Evolutionary conservation across 2,888 invertebrate genomes (phyloP).

Genomic region (Stenichneumon culpator): DNA sequence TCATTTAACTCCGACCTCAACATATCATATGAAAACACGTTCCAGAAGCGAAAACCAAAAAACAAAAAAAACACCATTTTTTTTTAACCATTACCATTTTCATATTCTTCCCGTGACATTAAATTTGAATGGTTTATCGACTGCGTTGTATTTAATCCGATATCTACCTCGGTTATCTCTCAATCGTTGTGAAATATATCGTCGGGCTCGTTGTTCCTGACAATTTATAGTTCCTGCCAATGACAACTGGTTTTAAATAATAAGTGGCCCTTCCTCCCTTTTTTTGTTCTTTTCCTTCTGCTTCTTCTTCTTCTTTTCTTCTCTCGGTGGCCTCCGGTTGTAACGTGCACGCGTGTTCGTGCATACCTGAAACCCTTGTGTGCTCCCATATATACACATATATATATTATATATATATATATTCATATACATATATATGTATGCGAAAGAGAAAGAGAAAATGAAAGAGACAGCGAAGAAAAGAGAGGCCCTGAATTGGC

Average conservation of each 20-base stretch:
- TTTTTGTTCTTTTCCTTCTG: conserved; percentile 52
- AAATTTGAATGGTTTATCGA: conserved; percentile 6
- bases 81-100: not conserved
- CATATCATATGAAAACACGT: no score
- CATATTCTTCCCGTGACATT: conserved; percentile 5
- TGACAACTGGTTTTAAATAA: conserved; percentile 78
- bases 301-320: conserved; percentile 61
- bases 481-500: conserved; percentile 56
- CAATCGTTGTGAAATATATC: conserved; percentile 37
- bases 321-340: conserved; percentile 67
- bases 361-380: conserved; percentile 69
- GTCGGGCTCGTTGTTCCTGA: conserved; percentile 52
- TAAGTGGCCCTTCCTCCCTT: conserved; percentile 68
- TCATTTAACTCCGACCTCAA: not conserved
- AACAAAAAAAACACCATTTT: not conserved
- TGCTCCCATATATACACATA: conserved; percentile 12
- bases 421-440: conserved; percentile 51
- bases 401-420: not conserved
- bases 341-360: conserved; percentile 70
- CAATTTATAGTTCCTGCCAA: conserved; percentile 65
- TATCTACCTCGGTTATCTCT: conserved; percentile 41
- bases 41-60: not conserved
- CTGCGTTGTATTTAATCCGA: conserved; percentile 15
- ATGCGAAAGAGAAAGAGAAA: conserved; percentile 26
- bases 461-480: conserved; percentile 33